Base-by-base conservation (phyloP, 2,113 vertebrate genomes). In the Siniperca chuatsi region DNA sequence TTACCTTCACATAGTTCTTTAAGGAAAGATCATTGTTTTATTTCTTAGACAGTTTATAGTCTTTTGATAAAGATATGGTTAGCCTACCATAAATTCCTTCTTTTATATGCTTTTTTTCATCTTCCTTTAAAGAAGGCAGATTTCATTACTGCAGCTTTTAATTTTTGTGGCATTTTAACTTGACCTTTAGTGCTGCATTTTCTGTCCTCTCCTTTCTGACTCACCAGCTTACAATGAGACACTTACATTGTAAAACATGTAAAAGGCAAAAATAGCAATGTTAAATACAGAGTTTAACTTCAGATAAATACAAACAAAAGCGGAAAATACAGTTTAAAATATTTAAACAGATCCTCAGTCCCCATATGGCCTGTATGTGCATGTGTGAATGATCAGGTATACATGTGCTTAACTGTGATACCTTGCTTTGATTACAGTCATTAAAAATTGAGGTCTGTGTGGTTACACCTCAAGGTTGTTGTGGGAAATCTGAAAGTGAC, bases 401-500 rank as follows among this genome's bases (percentile, higher is more conserved):
- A 48, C 64, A 37, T 54, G 33, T 66, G 50, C 33, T 55, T 35
- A 79, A 46, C 52, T 74, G 70, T 77, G 66, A 73, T 74, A 76
- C n/a, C 58, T 78, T 50, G 33, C 16, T 62, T 60, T 65, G 70
- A 75, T 80, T 65, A 58, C 60, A 46, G 33, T 23, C 73, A 78
- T 85, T 75, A 82, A 69, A 72, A 61, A 86, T 85, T 78, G 3
- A 88, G 57, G 46, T 18, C 25, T 80, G 42, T 68, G 70, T 87
- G 75, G 78, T 86, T 82, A 82, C 67, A 84, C 52, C 16, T 72
- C 18, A 12, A 4, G 57, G 61, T 61, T 55, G 69, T 75, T 50
- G 48, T 69, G 29, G 44, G 35, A 79, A 68, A 78, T 70, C 46
- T 62, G 76, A 83, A 91, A 88, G 83, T 85, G 82, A 85, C 50